These are phyloP conservation scores for Chironomus striatipennis DNA, from an alignment of 1,140 invertebrate genomes.

Conservation along the genomic window DNA sequence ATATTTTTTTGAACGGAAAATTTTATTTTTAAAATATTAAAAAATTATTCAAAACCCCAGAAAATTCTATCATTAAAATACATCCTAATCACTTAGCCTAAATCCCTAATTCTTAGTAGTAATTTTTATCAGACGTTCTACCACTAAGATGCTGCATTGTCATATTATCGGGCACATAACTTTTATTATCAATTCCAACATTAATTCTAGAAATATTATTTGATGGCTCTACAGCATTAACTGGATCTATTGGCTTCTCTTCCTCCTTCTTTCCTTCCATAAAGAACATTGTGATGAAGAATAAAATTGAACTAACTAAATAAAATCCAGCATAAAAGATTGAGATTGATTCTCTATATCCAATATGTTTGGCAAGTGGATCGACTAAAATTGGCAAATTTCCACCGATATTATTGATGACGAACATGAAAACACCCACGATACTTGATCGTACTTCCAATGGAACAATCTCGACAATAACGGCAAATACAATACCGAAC, in stretches of 20 bases:
- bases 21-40: too few species aligned
- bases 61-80: too few species aligned
- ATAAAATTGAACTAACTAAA: conserved; percentile 64
- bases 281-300: conserved; percentile 59
- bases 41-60: too few species aligned
- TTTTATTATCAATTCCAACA: background rate
- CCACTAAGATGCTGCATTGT: conserved; percentile 8
- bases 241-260: conserved; percentile 36
- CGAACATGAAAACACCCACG: conserved; percentile 77
- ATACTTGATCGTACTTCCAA: conserved; percentile 69
- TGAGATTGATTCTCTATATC: conserved; percentile 72
- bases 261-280: conserved; percentile 61
- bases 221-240: background rate
- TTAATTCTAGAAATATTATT: conserved; percentile 19
- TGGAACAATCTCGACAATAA: conserved; percentile 80
- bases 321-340: conserved; percentile 83
- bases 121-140: conserved; percentile 3
- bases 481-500: conserved; percentile 81
- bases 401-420: conserved; percentile 91
- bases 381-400: conserved; percentile 81
- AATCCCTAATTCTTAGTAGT: background rate
- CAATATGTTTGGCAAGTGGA: conserved; percentile 66
- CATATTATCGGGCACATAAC: background rate
- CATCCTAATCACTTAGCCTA: too few species aligned
- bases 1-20: too few species aligned